These are phyloP conservation scores for Orthonevra nobilis DNA, from an alignment of 2,888 invertebrate species.

Conservation along the genomic window DNA sequence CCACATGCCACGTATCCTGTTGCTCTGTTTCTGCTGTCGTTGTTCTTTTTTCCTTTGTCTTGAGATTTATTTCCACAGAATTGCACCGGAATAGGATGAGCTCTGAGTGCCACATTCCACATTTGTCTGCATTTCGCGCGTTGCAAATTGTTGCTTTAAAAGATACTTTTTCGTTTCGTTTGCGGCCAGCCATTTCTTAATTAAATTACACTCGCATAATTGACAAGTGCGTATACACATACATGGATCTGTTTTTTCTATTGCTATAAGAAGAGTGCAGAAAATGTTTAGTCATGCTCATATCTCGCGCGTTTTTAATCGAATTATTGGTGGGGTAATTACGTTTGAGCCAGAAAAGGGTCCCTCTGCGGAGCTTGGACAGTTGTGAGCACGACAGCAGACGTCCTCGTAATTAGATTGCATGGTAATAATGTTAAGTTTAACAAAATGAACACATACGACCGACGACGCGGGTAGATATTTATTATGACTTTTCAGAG, in stretches of 20 bases:
- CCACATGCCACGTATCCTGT: constrained; percentile 37
- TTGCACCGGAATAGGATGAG: not conserved
- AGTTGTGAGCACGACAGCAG: not conserved
- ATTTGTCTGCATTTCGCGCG: constrained; percentile 39
- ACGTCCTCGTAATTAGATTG: constrained; percentile 22
- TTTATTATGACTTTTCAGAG: no score
- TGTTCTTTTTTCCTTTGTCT: constrained; percentile 5
- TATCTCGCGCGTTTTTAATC: constrained; percentile 24
- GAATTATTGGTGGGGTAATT: constrained; percentile 37
- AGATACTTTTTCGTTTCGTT: constrained; percentile 1
- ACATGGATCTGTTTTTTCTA: not conserved
- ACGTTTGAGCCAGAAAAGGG: constrained; percentile 9
- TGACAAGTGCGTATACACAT: constrained; percentile 47
- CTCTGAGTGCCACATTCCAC: constrained; percentile 36
- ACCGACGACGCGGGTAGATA: no score
- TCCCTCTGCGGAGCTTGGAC: not conserved
- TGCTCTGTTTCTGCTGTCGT: constrained; percentile 28
- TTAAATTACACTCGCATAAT: constrained; percentile 53
- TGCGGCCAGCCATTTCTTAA: constrained; percentile 27
- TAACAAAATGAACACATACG: no score
- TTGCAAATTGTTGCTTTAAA: constrained; percentile 37
- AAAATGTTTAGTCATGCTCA: not conserved
- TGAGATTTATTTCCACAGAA: constrained; percentile 45
- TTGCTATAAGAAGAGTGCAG: not conserved
- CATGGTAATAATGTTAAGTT: not conserved